phyloP scores from a whole-genome alignment of 2,888 invertebrate species.

The Nymphalis c-album region DNA sequence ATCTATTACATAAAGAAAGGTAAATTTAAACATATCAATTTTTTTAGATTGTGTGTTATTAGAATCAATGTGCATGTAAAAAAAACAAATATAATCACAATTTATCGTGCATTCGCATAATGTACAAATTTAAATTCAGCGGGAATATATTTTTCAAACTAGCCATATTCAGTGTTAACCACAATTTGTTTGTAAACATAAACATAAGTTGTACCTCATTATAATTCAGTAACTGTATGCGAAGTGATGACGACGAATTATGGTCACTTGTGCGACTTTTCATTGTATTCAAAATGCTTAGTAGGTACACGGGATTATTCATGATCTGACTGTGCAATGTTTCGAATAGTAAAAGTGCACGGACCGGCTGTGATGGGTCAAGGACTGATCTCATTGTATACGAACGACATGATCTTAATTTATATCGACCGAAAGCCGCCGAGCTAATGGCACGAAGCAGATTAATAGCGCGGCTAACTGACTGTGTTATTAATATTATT shows the following conservation, averaged over 20 bases:
- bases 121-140: too few relatives aligned
- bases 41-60: too few relatives aligned
- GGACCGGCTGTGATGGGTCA: constrained; percentile 61
- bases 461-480: constrained; percentile 22
- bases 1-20: too few relatives aligned
- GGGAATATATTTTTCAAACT: not conserved
- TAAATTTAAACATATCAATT: too few relatives aligned
- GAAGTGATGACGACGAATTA: not conserved
- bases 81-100: too few relatives aligned
- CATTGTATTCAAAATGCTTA: constrained; percentile 6
- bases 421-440: constrained; percentile 23
- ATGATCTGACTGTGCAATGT: constrained; percentile 48
- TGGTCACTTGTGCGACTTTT: constrained; percentile 4
- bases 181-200: not conserved
- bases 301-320: constrained; percentile 15
- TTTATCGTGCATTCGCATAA: too few relatives aligned
- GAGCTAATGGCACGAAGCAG: constrained; percentile 23
- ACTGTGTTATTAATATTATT: constrained; percentile 15
- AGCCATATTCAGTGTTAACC: not conserved
- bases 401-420: constrained; percentile 31
- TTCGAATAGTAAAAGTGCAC: constrained; percentile 66
- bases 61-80: too few relatives aligned
- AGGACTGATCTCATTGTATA: constrained; percentile 62
- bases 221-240: not conserved
- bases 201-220: not conserved